These are phyloP conservation scores for Turritopsis dohrnii DNA, from an alignment of 30 jellyfish, hydroid and myxozoan genomes.

Conservation along the genomic window DNA sequence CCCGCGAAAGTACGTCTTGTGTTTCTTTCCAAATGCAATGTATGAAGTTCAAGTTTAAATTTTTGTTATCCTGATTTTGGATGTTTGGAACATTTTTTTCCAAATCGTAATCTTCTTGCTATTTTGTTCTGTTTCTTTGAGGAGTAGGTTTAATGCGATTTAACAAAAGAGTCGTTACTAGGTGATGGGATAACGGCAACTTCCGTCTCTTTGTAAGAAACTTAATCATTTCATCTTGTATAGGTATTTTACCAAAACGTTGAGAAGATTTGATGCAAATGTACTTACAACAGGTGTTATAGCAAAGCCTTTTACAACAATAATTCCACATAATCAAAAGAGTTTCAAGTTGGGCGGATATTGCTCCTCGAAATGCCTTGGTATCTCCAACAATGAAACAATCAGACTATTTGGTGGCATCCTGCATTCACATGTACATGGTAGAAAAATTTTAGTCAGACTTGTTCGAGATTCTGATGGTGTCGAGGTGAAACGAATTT, in stretches of 20 bases:
- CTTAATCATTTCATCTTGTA: neutral
- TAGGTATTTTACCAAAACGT: neutral
- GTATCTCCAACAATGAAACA: neutral
- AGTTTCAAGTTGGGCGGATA: neutral
- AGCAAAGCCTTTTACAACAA: neutral
- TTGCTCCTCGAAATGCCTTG: neutral
- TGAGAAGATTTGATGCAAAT: neutral
- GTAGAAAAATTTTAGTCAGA: neutral
- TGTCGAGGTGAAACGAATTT: neutral
- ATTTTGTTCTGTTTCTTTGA: no score
- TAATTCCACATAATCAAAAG: neutral
- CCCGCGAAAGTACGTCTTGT: no score
- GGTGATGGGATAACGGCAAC: no score
- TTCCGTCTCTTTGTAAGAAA: no score
- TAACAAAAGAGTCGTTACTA: no score
- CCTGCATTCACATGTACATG: neutral
- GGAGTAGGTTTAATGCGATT: no score
- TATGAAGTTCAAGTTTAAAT: no score
- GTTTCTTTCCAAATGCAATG: no score
- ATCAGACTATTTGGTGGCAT: neutral
- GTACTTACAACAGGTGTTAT: neutral
- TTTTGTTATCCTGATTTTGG: no score
- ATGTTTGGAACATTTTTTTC: no score
- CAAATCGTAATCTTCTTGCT: no score
- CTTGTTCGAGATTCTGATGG: neutral